Conservation (phyloP, 2,113 vertebrate genomes). For the Brachionichthys hirsutus region DNA sequence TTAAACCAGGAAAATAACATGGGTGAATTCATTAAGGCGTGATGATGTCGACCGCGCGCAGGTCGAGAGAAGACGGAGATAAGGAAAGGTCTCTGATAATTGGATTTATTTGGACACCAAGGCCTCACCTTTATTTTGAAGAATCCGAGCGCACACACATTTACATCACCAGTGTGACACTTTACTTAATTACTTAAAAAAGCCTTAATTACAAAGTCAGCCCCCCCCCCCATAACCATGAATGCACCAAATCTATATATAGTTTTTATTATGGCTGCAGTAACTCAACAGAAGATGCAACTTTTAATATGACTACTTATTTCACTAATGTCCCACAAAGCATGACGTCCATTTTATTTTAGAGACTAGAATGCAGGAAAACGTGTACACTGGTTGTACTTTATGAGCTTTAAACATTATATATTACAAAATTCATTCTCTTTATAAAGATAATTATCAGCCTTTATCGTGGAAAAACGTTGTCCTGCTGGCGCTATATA, state of each 20-base stretch:
- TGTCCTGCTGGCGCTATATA: too few species aligned
- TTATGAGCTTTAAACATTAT: too few species aligned
- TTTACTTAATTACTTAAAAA: conserved; percentile 46
- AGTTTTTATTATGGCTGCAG: conserved; percentile 40
- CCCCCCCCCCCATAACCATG: conserved; percentile 8
- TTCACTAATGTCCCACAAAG: conserved; percentile 8
- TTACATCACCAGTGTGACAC: conserved; percentile 20
- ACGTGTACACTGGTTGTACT: too few species aligned
- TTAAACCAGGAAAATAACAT: conserved; percentile 68
- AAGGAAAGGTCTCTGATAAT: conserved; percentile 54
- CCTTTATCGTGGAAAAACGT: too few species aligned
- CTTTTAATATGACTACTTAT: conserved; percentile 6
- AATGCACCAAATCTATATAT: conserved; percentile 26
- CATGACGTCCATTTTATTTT: neutral
- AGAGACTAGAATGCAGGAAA: neutral
- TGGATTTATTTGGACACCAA: conserved; percentile 40
- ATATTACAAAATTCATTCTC: too few species aligned
- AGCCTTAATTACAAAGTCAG: conserved; percentile 46
- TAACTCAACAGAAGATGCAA: conserved; percentile 8
- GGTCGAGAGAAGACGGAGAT: conserved; percentile 43
- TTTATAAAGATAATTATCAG: neutral
- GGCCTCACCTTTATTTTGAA: conserved; percentile 17
- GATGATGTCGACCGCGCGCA: conserved; percentile 46
- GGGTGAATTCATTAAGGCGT: conserved; percentile 63
- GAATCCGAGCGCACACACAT: conserved; percentile 20